These are phyloP conservation scores for Myripristis jacobus DNA, from an alignment of 2,797 vertebrate genomes.

Conservation along the genomic window DNA sequence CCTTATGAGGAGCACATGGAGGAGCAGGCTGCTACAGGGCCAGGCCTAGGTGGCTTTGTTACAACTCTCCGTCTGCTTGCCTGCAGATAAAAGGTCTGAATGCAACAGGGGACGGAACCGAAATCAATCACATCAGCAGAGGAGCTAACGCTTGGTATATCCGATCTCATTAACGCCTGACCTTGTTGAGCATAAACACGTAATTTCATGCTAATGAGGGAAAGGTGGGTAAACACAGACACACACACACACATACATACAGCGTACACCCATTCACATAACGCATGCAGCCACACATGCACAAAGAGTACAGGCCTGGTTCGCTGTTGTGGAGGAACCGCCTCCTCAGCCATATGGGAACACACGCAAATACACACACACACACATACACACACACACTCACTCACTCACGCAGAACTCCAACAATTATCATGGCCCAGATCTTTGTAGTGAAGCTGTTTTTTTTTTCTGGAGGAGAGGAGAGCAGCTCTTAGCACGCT, in stretches of 20 bases:
- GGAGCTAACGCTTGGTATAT: conserved; percentile 31
- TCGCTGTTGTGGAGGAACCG: conserved; percentile 25
- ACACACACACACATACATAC: conserved; percentile 9
- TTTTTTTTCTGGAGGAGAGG: conserved; percentile 49
- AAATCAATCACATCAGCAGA: conserved; percentile 66
- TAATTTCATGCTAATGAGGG: conserved; percentile 75
- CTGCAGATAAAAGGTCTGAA: conserved; percentile 60
- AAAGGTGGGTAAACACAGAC: conserved; percentile 20
- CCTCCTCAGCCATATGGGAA: conserved; percentile 55
- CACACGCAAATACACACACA: conserved; percentile 28
- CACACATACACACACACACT: conserved; percentile 9
- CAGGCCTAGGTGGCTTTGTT: conserved; percentile 70
- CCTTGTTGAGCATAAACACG: conserved; percentile 72
- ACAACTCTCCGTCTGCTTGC: conserved; percentile 74
- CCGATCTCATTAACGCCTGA: conserved; percentile 66
- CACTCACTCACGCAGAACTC: conserved; percentile 9
- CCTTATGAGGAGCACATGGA: conserved; percentile 71
- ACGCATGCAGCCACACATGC: conserved; percentile 21
- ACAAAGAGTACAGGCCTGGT: conserved; percentile 3
- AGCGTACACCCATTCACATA: conserved; percentile 14
- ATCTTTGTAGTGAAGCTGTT: conserved; percentile 70
- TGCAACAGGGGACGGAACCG: conserved; percentile 57
- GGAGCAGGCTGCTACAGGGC: conserved; percentile 70
- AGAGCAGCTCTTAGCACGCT: conserved; percentile 67
- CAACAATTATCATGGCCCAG: conserved; percentile 65